Evolutionary conservation across 1,140 invertebrate genomes (phyloP), one percentile per base, ranked within the genome.

Genomic region (Eulimnadia texana): DNA sequence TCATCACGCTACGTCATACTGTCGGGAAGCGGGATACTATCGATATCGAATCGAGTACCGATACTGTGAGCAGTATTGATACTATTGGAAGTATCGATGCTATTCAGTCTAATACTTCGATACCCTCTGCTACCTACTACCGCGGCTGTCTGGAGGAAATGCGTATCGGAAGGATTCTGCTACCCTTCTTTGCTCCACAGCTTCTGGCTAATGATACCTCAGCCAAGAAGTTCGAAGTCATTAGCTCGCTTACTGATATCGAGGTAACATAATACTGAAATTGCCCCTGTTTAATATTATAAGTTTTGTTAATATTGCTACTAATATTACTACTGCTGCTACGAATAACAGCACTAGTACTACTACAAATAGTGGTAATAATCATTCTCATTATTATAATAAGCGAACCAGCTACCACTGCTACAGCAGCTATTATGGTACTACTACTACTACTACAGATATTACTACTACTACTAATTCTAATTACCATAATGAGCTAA

Each of bases 71-170:
- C n/a, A n/a, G n/a, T n/a, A n/a, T n/a, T n/a, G n/a, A n/a, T n/a
- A n/a, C 33, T 42, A 9, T 16, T 16, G 33, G 6, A 6, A 42
- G 33, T 42, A 55, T 64, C 13, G 51, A 52, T 16, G 66, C 65
- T 22, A 23, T 19, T 11, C 50, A 52, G 23, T 22, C 29, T 25
- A 54, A 52, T 28, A 29, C 23, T 22, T 28, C 27, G 19, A 20
- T 54, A 16, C 47, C 58, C 1, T 25, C 28, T 28, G 22, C 27
- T n/a, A 51, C 27, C 19, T 28, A 19, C 42, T 86, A 82, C 64
- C 79, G 93, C 76, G 95, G 94, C 1, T 98, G 94, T 70, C 72
- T 98, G 60, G 84, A 86, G n/a, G 90, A 94, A 71, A 84, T 93
- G 24, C 79, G 90, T 63, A 83, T 98, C 60, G 88, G 87, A 16